Base-by-base conservation (phyloP, 2,797 vertebrate species). In the Furcifer pardalis region DNA sequence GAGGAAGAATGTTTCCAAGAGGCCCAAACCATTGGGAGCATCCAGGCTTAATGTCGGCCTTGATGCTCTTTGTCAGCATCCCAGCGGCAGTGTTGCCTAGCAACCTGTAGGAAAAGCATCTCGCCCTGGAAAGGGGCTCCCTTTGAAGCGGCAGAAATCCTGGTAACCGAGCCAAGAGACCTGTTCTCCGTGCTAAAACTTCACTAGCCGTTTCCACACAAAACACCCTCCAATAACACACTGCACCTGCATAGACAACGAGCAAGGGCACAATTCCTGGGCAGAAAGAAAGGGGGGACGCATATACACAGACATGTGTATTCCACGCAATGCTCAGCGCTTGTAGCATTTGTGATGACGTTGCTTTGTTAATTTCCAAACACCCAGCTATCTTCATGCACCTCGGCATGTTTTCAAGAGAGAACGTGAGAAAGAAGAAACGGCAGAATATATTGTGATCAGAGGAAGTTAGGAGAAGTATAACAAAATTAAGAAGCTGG, bases 1-100 rank as follows among this genome's bases (percentile, higher is more conserved):
- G 30, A 62, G 60, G 35, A 32, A 21, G 52, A 46, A 49, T 6
- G 66, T 4, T 75, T 40, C 63, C 35, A 44, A 35, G 42, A 30
- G 72, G 59, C 25, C 40, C 63, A 72, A 94, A 91, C 19, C 95
- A 95, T 0, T 94, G 96, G 96, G 85, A 96, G 94, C 83, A 92
- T 94, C 60, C 94, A 94, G 89, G 96, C 95, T 92, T 90, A 21
- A 7, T 23, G 30, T 49, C 17, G 25, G 10, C 25, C 19, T 94
- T 73, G 89, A 93, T 17, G 73, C 25, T 71, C 35, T 23, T n/a
- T 79, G 96, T 95, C 92, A 96, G 92, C 88, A 96, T 86, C 72
- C 95, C 95, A 85, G 96, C 94, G 5, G 94, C 92, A 92, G 32
- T 10, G 72, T 59, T 80, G 81, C 88, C 52, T 82, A 76, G 81